Percentiles rank a stretch among this genome's conserved stretches.
These are phyloP conservation scores for Cantharis nigra DNA, from an alignment of 2,888 invertebrate species.

Conservation along the genomic window DNA sequence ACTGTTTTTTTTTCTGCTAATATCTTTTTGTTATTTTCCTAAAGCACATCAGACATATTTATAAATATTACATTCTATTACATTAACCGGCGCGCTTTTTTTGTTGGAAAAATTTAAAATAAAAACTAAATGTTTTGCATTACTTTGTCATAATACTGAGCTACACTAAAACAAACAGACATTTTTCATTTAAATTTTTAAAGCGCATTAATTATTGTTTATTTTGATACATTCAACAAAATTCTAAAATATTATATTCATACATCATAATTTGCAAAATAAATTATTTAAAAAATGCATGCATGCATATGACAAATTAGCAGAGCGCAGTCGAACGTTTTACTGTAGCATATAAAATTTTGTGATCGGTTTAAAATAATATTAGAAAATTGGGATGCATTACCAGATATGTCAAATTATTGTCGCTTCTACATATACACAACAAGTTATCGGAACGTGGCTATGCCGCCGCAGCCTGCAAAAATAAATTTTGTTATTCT, in stretches of 20 bases:
- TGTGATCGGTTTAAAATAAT: not conserved
- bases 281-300: not conserved
- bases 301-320: not conserved
- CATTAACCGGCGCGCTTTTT: not conserved
- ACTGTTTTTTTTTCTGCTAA: not conserved
- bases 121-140: not conserved
- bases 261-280: not conserved
- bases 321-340: not conserved
- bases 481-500: slow-evolving; percentile 31
- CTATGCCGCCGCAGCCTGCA: slow-evolving; percentile 24
- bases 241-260: not conserved
- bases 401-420: slow-evolving; percentile 9
- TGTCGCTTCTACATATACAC: slow-evolving; percentile 16
- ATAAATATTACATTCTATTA: not conserved
- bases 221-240: not conserved
- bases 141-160: not conserved
- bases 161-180: not conserved
- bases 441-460: slow-evolving; percentile 25
- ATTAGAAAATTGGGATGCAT: not conserved
- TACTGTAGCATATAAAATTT: not conserved
- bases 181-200: not conserved
- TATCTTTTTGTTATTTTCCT: not conserved
- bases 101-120: not conserved
- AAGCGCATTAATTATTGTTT: not conserved
- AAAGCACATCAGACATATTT: not conserved